Conservation (phyloP, 2,113 vertebrate species). For the Campylorhamphus procurvoides region DNA sequence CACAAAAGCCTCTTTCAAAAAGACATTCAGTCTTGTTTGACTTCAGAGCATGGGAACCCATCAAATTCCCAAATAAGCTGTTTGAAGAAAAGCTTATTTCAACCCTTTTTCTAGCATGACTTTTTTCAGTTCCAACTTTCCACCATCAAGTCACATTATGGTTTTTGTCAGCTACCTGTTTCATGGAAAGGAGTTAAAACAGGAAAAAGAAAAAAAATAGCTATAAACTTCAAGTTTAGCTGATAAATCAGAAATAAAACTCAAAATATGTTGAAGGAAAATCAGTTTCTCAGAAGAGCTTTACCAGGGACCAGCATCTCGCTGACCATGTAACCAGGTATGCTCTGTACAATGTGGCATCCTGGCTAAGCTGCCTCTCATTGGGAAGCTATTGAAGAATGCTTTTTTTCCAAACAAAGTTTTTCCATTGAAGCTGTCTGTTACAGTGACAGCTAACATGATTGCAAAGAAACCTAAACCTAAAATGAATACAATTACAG, state of each 20-base stretch:
- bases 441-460: neutral
- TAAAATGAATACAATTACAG: neutral
- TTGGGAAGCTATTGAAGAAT: neutral
- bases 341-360: rapidly evolving
- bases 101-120: neutral
- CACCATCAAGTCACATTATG: neutral
- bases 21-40: neutral
- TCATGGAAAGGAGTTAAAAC: neutral
- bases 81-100: neutral
- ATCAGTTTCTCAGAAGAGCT: neutral
- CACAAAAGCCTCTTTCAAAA: neutral
- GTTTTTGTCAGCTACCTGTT: neutral
- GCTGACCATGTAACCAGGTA: neutral
- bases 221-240: neutral
- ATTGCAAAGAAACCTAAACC: neutral
- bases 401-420: neutral
- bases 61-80: neutral
- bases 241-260: neutral
- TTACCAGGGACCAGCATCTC: neutral
- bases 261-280: neutral
- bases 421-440: neutral
- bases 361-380: neutral
- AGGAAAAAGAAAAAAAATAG: neutral
- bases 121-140: neutral
- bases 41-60: neutral